Percentiles rank a stretch among this genome's conserved stretches.
These are phyloP conservation scores for Drosophila malerkotliana DNA, from an alignment of 1,140 invertebrate genomes.

Conservation along the genomic window DNA sequence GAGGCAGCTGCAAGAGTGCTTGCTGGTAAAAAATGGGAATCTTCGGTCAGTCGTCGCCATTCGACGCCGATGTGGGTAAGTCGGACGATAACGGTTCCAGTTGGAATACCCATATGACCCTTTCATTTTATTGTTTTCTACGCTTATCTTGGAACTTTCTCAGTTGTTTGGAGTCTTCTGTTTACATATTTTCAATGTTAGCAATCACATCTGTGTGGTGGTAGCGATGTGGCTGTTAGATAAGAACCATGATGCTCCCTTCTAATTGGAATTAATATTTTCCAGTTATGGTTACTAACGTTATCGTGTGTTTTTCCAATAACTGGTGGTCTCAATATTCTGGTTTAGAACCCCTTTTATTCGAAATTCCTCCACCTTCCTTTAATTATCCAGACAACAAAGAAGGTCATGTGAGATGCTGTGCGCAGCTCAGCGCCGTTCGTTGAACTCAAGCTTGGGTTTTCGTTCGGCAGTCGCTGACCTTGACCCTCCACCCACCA, in stretches of 20 bases:
- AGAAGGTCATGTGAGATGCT: slow-evolving; percentile 73
- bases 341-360: not conserved
- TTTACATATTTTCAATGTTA: not conserved
- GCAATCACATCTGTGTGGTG: not conserved
- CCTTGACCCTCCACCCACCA: slow-evolving; percentile 43
- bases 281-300: too few relatives aligned
- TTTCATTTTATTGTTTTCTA: slow-evolving; percentile 12
- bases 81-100: slow-evolving; percentile 15
- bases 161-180: not conserved
- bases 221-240: not conserved
- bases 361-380: not conserved
- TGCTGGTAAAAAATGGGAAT: slow-evolving; percentile 86
- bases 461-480: slow-evolving; percentile 59
- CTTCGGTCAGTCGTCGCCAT: slow-evolving; percentile 88
- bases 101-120: slow-evolving; percentile 2
- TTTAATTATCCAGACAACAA: slow-evolving; percentile 42
- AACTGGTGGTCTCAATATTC: not conserved
- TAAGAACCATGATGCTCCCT: not conserved
- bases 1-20: slow-evolving; percentile 37
- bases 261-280: not conserved
- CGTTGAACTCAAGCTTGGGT: slow-evolving; percentile 63
- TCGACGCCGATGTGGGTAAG: slow-evolving; percentile 91
- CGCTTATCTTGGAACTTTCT: slow-evolving; percentile 17
- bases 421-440: slow-evolving; percentile 57
- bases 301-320: too few relatives aligned